Evolutionary conservation across 2,113 vertebrate genomes (phyloP).

Genomic region (Clarias gariepinus): DNA sequence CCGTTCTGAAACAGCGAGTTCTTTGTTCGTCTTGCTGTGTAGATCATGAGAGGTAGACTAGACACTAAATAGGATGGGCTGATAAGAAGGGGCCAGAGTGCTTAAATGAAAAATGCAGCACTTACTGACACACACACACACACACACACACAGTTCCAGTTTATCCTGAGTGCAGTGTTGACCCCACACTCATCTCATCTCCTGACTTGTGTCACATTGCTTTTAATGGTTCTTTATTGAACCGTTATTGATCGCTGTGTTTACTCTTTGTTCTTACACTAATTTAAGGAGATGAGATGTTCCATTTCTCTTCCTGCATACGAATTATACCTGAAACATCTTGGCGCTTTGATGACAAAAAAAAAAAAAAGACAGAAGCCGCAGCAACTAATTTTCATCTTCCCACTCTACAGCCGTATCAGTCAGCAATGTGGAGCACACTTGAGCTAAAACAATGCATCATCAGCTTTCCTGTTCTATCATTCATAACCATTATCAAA

Average conservation of each 20-base stretch:
- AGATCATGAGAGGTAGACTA: conserved; percentile 71
- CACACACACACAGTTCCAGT: conserved; percentile 8
- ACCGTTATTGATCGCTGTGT: conserved; percentile 13
- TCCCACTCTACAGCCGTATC: conserved; percentile 37
- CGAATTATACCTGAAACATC: conserved; percentile 29
- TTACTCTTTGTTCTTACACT: conserved; percentile 40
- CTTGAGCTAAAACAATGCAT: conserved; percentile 28
- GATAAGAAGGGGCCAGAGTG: conserved; percentile 64
- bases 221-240: conserved; percentile 7
- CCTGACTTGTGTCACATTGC: neutral
- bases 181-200: neutral
- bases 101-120: conserved; percentile 62
- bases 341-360: conserved; percentile 35
- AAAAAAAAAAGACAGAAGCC: conserved; percentile 31
- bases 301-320: conserved; percentile 8
- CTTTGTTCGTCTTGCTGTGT: neutral
- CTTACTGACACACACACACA: conserved; percentile 56
- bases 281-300: conserved; percentile 26
- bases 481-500: conserved; percentile 57
- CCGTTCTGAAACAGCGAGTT: too few relatives aligned
- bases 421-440: neutral
- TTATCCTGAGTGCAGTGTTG: conserved; percentile 4
- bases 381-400: conserved; percentile 38
- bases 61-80: conserved; percentile 64
- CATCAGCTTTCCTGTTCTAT: conserved; percentile 50